Evolutionary conservation across 2,888 invertebrate genomes (phyloP), one percentile per base, ranked within the genome.

Genomic region (Chrysolina oricalcia): DNA sequence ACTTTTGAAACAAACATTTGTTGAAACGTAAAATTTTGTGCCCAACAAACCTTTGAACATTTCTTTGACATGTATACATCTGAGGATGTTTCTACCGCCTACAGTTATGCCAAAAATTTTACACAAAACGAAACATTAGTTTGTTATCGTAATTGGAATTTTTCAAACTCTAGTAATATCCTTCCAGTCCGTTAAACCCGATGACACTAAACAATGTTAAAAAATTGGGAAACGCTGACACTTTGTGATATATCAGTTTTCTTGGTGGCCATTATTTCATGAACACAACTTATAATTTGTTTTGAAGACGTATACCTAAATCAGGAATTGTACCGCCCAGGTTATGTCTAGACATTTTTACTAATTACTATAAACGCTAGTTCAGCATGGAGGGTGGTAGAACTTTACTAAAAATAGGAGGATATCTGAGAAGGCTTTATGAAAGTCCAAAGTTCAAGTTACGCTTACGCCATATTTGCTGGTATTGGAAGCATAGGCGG

Each of bases 341-440:
- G 69, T 68, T 78, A 73, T 76, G 77, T 76, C 77, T 79, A 80
- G 80, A 81, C 81, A 73, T 79, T 80, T 80, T 80, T 78, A 74
- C 78, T 78, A 81, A 81, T 81, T 80, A 76, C 76, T 73, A 69
- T 70, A 73, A 79, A 80, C 71, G 64, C 35, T 62, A 69, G 17
- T 4, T 17, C 66, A 73, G 69, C 77, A 76, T 75, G 79, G 27
- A 67, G 67, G 67, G 67, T 67, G 67, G 67, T 50, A 50, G 67
- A 50, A 48, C 13, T 67, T 67, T 19, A 48, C 48, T 50, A 50
- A 67, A 67, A 67, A 67, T 67, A 67, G 67, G 48, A 23, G 35
- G 67, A 50, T 67, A 67, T 67, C 67, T 67, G 67, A 48, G 67
- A 35, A 50, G 59, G 67, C 17, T 46, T 67, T 50, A 67, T 67